A percentile compares a stretch with the other conserved stretches of the same genome.
phyloP scores from a whole-genome alignment of 2,797 vertebrate genomes.

The Centroberyx gerrardi region DNA sequence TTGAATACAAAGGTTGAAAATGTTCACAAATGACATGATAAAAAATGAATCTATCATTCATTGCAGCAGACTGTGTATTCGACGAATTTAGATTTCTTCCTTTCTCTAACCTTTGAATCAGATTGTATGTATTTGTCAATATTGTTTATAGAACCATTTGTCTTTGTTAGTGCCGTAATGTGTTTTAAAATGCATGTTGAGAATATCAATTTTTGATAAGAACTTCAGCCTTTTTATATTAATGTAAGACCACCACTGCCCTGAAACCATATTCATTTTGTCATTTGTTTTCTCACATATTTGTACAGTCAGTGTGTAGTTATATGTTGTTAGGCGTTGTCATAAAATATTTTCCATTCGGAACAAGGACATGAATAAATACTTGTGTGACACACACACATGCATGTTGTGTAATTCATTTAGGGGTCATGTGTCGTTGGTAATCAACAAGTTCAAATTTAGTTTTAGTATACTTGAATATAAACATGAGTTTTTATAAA shows the following conservation, averaged over 20 bases:
- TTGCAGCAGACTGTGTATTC: slow-evolving; percentile 62
- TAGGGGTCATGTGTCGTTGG: slow-evolving; percentile 1
- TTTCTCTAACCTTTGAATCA: slow-evolving; percentile 76
- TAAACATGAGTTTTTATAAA: too few species aligned
- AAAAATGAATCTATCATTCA: slow-evolving; percentile 44
- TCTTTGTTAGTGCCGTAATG: slow-evolving; percentile 82
- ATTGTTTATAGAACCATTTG: slow-evolving; percentile 90
- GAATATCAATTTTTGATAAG: slow-evolving; percentile 86
- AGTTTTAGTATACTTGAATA: background rate
- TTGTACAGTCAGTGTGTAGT: slow-evolving; percentile 82
- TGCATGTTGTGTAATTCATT: slow-evolving; percentile 43
- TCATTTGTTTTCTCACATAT: slow-evolving; percentile 66
- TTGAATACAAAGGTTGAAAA: slow-evolving; percentile 44
- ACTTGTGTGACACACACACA: slow-evolving; percentile 67
- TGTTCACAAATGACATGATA: slow-evolving; percentile 39
- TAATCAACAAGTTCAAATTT: slow-evolving; percentile 38
- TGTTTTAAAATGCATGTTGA: slow-evolving; percentile 90
- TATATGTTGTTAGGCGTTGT: slow-evolving; percentile 76
- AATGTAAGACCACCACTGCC: slow-evolving; percentile 79
- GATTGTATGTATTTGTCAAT: slow-evolving; percentile 85
- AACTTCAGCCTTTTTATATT: slow-evolving; percentile 90
- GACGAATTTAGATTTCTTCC: slow-evolving; percentile 74
- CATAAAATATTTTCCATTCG: slow-evolving; percentile 82
- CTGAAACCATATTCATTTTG: slow-evolving; percentile 57
- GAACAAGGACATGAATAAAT: slow-evolving; percentile 81